phyloP scores from a whole-genome alignment of 1,140 invertebrate species.

The Bradysia coprophila region DNA sequence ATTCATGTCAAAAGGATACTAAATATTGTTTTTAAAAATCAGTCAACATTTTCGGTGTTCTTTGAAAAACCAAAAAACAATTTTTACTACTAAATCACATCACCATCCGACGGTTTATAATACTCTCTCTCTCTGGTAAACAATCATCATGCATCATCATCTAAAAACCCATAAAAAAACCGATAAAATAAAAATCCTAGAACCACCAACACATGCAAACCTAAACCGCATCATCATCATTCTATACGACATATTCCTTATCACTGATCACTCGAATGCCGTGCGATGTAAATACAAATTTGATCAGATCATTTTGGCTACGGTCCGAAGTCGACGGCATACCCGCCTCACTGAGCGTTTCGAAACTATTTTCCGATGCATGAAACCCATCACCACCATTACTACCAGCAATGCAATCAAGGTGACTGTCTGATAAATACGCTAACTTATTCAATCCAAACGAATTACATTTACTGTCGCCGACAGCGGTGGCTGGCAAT shows the following conservation, averaged over 20 bases:
- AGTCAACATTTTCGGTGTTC: too few species aligned
- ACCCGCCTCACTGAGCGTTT: slow-evolving; percentile 10
- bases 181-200: neutral
- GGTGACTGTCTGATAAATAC: slow-evolving; percentile 6
- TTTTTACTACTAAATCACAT: too few species aligned
- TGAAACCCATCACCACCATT: slow-evolving; percentile 9
- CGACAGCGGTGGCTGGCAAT: slow-evolving; percentile 8
- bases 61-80: too few species aligned
- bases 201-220: neutral
- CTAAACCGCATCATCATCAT: neutral
- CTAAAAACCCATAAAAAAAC: too few species aligned
- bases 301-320: slow-evolving; percentile 43
- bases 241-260: slow-evolving; percentile 51
- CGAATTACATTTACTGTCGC: slow-evolving; percentile 19
- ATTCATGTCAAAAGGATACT: too few species aligned
- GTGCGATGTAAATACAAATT: slow-evolving; percentile 49
- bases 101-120: too few species aligned
- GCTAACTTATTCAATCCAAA: slow-evolving; percentile 9
- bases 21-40: too few species aligned
- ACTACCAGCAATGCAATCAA: slow-evolving; percentile 12
- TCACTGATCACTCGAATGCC: slow-evolving; percentile 56
- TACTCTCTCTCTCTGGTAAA: too few species aligned
- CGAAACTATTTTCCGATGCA: slow-evolving; percentile 4
- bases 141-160: too few species aligned
- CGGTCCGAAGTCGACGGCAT: slow-evolving; percentile 22